Conservation (phyloP, 2,888 invertebrate genomes). For the Phyto melanocephala region DNA sequence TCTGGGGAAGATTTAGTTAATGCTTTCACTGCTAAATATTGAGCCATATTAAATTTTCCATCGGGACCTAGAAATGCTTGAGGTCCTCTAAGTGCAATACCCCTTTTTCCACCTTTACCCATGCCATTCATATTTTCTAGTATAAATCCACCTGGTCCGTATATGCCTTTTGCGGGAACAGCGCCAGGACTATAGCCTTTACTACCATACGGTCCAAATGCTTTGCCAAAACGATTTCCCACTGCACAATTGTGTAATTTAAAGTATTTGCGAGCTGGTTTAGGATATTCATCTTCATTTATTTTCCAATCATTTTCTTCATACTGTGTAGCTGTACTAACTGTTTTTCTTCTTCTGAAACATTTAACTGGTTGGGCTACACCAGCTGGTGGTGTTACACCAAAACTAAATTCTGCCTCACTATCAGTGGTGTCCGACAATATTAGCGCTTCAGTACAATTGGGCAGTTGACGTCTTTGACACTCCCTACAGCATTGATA, state of each 20-base stretch:
- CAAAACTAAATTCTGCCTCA: conserved; percentile 85
- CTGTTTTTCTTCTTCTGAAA: conserved; percentile 79
- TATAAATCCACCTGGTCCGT: conserved; percentile 43
- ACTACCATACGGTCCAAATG: conserved; percentile 47
- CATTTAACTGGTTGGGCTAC: conserved; percentile 82
- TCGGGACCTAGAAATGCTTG: conserved; percentile 14
- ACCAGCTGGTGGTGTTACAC: conserved; percentile 86
- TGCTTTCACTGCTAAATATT: conserved; percentile 65
- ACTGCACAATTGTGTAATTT: conserved; percentile 72
- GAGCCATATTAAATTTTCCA: conserved; percentile 65
- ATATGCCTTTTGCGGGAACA: conserved; percentile 17
- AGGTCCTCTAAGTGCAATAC: not conserved
- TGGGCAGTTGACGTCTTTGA: conserved; percentile 65
- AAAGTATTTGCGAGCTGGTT: conserved; percentile 70
- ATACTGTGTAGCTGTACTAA: conserved; percentile 83
- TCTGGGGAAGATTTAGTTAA: conserved; percentile 50
- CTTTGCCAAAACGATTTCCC: conserved; percentile 69
- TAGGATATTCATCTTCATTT: conserved; percentile 68
- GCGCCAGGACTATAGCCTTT: conserved; percentile 55
- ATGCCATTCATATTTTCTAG: conserved; percentile 26
- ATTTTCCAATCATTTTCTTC: conserved; percentile 80
- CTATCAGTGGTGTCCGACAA: conserved; percentile 76
- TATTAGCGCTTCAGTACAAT: conserved; percentile 69
- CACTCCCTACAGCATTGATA: conserved; percentile 80
- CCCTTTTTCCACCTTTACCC: conserved; percentile 4